These are phyloP conservation scores for Pempheris klunzingeri DNA, from an alignment of 2,797 vertebrate species.

Conservation along the genomic window DNA sequence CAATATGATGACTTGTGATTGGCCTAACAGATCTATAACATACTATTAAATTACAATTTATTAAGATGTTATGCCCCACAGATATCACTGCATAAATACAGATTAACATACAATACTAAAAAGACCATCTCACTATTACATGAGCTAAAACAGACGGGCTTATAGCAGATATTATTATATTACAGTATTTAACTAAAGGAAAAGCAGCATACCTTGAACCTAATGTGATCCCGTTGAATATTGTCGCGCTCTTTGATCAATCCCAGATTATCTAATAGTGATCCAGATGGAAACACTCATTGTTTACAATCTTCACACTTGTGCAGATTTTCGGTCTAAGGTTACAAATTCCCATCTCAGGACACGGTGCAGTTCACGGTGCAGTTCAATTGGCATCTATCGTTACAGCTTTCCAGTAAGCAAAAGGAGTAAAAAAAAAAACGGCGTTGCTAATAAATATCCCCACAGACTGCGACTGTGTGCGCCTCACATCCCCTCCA, in stretches of 20 bases:
- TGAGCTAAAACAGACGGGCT: neutral
- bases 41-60: neutral
- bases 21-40: neutral
- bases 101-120: neutral
- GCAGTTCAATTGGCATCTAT: neutral
- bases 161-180: too few relatives aligned
- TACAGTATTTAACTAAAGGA: too few relatives aligned
- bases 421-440: accelerated
- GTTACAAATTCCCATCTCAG: neutral
- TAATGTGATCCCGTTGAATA: neutral
- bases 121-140: neutral
- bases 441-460: neutral
- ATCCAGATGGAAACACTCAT: conserved; percentile 6
- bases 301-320: conserved; percentile 14
- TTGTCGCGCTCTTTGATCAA: neutral
- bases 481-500: too few relatives aligned
- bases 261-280: neutral
- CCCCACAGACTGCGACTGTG: neutral
- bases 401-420: accelerated
- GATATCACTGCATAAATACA: neutral
- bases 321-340: neutral
- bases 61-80: neutral
- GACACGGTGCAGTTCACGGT: accelerated
- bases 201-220: conserved; percentile 28
- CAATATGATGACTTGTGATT: neutral